These are phyloP conservation scores for Rhinoraja longicauda DNA, from an alignment of 2,797 vertebrate species.

Conservation along the genomic window DNA sequence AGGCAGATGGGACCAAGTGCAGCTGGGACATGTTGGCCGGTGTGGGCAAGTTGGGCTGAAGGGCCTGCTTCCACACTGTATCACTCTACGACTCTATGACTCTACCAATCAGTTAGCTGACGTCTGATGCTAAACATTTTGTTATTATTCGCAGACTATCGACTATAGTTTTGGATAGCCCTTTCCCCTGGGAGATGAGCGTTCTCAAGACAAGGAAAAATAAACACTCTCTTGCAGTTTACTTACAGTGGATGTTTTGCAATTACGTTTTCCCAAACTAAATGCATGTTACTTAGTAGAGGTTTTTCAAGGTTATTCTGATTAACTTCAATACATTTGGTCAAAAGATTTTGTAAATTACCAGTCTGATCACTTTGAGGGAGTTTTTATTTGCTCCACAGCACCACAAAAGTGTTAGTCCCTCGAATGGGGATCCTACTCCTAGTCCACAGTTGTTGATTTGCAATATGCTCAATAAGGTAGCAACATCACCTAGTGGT, in stretches of 20 bases:
- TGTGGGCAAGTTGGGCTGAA: too few species aligned
- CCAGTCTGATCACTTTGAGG: background rate
- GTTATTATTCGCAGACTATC: background rate
- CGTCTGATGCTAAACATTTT: background rate
- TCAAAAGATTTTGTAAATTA: background rate
- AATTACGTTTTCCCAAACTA: background rate
- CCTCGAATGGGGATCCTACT: background rate
- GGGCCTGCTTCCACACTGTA: too few species aligned
- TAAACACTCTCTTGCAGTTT: background rate
- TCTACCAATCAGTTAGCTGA: background rate
- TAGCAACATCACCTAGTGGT: too few species aligned
- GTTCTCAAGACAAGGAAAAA: background rate
- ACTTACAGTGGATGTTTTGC: background rate
- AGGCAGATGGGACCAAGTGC: too few species aligned
- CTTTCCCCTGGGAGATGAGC: background rate
- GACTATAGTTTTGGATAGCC: background rate
- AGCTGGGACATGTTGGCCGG: too few species aligned
- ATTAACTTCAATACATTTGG: background rate
- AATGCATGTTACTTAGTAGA: background rate
- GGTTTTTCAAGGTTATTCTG: background rate
- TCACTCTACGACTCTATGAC: too few species aligned
- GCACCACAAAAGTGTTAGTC: background rate
- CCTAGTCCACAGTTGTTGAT: background rate
- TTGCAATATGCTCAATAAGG: background rate
- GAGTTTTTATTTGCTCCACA: background rate